These are phyloP conservation scores for Lycocorax pyrrhopterus DNA, from an alignment of 2,113 vertebrate species.

Conservation along the genomic window DNA sequence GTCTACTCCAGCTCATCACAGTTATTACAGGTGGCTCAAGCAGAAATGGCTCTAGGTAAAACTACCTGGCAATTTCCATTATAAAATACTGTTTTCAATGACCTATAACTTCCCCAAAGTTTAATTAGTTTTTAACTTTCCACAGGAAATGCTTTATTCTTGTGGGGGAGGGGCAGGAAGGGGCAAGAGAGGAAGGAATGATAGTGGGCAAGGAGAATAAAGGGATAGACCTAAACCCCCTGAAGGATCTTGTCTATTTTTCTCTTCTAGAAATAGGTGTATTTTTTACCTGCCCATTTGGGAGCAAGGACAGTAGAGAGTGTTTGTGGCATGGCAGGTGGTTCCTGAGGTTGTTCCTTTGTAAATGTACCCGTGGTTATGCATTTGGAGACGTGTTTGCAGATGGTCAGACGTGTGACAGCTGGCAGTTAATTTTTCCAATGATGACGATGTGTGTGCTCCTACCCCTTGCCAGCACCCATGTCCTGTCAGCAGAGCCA, in stretches of 20 bases:
- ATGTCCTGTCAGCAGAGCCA: neutral
- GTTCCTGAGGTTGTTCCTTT: neutral
- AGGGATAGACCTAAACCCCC: neutral
- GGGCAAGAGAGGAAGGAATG: neutral
- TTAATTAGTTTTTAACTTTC: neutral
- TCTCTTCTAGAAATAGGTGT: neutral
- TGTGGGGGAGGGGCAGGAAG: neutral
- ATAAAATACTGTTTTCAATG: neutral
- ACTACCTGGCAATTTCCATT: neutral
- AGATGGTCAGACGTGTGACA: neutral
- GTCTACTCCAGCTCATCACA: neutral
- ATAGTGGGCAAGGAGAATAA: neutral
- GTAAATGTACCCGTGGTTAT: neutral
- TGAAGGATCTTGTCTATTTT: neutral
- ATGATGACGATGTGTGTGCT: fast-evolving
- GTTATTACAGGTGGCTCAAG: neutral
- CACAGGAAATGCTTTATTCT: neutral
- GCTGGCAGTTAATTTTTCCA: neutral
- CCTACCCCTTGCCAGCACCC: neutral
- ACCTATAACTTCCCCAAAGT: neutral
- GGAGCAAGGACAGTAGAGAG: neutral
- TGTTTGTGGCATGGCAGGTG: neutral
- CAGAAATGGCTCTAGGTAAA: neutral
- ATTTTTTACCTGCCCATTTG: neutral
- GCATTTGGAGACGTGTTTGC: neutral